Percentiles rank a stretch among this genome's conserved stretches.
phyloP scores from a whole-genome alignment of 2,888 invertebrate genomes.

The Drosophila fungiperda region DNA sequence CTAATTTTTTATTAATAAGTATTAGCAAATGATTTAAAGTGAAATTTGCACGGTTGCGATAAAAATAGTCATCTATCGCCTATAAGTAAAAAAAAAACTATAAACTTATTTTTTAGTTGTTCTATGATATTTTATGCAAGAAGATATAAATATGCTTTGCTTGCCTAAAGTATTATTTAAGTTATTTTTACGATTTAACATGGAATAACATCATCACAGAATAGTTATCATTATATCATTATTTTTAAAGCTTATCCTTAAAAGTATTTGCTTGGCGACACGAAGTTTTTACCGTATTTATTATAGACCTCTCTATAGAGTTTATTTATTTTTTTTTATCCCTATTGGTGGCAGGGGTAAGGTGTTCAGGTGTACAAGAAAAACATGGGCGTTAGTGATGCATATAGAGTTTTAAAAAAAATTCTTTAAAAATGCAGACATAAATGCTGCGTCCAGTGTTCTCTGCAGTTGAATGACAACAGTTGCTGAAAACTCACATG shows the following conservation, averaged over 20 bases:
- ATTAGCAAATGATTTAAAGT: background rate
- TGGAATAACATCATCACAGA: background rate
- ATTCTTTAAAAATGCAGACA: background rate
- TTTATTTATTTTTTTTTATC: background rate
- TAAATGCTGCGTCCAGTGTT: conserved; percentile 8
- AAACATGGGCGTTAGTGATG: background rate
- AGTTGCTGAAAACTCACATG: conserved; percentile 66
- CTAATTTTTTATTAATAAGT: too few relatives aligned
- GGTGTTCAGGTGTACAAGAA: background rate
- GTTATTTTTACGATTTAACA: background rate
- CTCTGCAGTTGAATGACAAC: conserved; percentile 56
- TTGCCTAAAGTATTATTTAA: background rate
- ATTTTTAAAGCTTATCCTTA: background rate
- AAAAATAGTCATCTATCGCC: background rate
- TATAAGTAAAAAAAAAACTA: background rate
- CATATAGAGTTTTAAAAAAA: conserved; percentile 5
- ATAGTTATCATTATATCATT: background rate
- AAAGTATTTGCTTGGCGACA: background rate
- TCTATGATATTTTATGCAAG: background rate
- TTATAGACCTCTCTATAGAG: background rate
- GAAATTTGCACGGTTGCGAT: background rate
- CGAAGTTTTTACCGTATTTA: background rate
- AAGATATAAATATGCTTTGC: background rate
- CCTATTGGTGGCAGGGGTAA: background rate
- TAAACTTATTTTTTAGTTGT: background rate